Base-by-base conservation (phyloP, 1,140 invertebrate genomes). In the Stegodyphus dumicola region DNA sequence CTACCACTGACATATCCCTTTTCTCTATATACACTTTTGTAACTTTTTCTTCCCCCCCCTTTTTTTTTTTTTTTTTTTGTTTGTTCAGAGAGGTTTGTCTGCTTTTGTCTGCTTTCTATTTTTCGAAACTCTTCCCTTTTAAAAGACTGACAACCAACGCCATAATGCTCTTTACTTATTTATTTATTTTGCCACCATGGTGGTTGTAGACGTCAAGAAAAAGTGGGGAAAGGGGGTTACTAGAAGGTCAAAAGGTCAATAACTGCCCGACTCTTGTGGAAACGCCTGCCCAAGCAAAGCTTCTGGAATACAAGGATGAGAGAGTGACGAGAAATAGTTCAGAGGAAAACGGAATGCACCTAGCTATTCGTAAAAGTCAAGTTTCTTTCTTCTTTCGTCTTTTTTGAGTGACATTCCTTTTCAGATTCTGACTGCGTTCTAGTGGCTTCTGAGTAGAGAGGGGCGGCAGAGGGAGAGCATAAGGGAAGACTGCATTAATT, bases 171-270 rank as follows among this genome's bases (percentile, higher is more conserved):
- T 73, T 73, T 53, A 15, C 9, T 13, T 76, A 56, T 76, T 77
- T 77, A 17, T 77, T 77, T 77, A n/a, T 13, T 18, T 77, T 65
- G 9, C 49, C 64, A 66, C 15, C 49, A 66, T 49, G 48, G 56
- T 66, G 48, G 76, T n/a, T 56, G 10, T 11, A 75, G 53, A 76
- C 49, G 76, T 67, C 76, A 66, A 18, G 51, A 49, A 66, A 77
- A 64, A 11, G 18, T 17, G 18, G 56, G 13, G 9, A n/a, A 6
- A 49, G 54, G n/a, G 48, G 7, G 13, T 64, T 64, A 18, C 6
- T 6, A 18, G 33, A 77, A 77, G 76, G 76, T 77, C 76, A 77
- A 66, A 77, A 77, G 76, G 76, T 77, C 76, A 77, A 66, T 67
- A 77, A 53, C 76, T 13, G 49, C 17, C 15, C 18, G 66, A 66